Conservation (phyloP, 2,797 vertebrate genomes). For the Florisuga fusca region DNA sequence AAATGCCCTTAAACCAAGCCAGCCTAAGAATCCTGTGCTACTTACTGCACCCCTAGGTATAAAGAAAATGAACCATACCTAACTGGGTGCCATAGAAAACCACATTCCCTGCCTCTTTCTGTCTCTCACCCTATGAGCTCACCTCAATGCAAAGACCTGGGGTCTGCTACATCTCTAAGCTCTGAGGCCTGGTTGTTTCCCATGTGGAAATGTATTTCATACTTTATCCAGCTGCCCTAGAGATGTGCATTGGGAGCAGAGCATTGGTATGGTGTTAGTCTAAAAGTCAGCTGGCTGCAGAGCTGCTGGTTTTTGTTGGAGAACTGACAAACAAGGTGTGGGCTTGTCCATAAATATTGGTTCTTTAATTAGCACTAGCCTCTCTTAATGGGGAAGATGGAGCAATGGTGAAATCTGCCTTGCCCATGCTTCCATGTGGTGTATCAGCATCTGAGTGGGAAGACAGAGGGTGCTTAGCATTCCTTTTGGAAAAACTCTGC, state of each 20-base stretch:
- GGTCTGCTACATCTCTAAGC: background rate
- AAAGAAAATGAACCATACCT: background rate
- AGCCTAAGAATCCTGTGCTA: background rate
- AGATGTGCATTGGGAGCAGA: background rate
- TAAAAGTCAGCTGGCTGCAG: background rate
- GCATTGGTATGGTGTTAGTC: background rate
- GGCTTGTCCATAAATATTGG: background rate
- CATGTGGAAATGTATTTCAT: background rate
- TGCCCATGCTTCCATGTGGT: background rate
- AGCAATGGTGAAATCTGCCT: background rate
- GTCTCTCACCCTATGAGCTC: background rate
- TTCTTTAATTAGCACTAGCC: background rate
- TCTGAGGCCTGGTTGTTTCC: background rate
- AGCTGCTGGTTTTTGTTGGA: background rate
- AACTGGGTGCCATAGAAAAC: background rate
- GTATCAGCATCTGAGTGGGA: background rate
- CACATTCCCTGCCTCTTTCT: background rate
- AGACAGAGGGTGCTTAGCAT: background rate
- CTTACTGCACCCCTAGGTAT: background rate
- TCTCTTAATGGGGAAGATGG: background rate
- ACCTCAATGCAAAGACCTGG: background rate
- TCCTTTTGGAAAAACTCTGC: background rate
- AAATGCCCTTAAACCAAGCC: background rate
- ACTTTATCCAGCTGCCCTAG: background rate
- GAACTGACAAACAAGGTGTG: background rate